Percentiles rank a stretch among this genome's conserved stretches.
These are phyloP conservation scores for Myotis vivesi DNA, from an alignment of 2,797 vertebrate genomes.

Conservation along the genomic window DNA sequence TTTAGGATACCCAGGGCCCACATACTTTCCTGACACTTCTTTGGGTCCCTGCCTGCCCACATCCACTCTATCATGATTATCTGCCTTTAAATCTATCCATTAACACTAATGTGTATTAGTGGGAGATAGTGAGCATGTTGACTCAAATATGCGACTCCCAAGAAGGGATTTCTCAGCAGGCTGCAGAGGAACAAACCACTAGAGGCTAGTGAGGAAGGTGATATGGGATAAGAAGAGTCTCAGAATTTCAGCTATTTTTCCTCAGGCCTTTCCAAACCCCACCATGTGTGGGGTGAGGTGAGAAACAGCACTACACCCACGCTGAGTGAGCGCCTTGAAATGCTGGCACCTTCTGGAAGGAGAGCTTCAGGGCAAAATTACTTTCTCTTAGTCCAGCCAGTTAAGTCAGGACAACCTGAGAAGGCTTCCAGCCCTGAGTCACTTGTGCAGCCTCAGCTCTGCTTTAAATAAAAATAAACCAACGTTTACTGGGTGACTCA, in stretches of 20 bases:
- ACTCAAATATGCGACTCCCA: background rate
- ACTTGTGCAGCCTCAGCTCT: conserved; percentile 10
- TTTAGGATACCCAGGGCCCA: background rate
- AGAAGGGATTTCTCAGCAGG: conserved; percentile 30
- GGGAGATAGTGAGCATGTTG: background rate
- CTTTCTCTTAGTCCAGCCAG: conserved; percentile 5
- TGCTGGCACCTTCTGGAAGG: background rate
- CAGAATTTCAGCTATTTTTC: background rate
- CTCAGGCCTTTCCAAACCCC: background rate
- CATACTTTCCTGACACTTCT: background rate
- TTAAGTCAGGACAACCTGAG: background rate
- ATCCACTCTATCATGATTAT: background rate
- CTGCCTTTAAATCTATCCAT: background rate
- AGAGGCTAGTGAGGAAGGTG: background rate
- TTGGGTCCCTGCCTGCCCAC: background rate
- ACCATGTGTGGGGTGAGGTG: background rate
- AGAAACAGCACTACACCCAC: background rate
- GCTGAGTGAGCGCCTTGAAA: background rate
- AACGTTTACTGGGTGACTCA: conserved; percentile 67
- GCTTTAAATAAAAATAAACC: conserved; percentile 57
- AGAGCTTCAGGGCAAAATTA: conserved; percentile 22
- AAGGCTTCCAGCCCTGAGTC: conserved; percentile 52
- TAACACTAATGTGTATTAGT: background rate
- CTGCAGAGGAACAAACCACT: background rate
- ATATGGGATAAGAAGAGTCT: background rate